Percentiles rank a stretch among this genome's conserved stretches.
Evolutionary conservation across 2,888 invertebrate species (phyloP).

Genomic region (Noctua janthe): DNA sequence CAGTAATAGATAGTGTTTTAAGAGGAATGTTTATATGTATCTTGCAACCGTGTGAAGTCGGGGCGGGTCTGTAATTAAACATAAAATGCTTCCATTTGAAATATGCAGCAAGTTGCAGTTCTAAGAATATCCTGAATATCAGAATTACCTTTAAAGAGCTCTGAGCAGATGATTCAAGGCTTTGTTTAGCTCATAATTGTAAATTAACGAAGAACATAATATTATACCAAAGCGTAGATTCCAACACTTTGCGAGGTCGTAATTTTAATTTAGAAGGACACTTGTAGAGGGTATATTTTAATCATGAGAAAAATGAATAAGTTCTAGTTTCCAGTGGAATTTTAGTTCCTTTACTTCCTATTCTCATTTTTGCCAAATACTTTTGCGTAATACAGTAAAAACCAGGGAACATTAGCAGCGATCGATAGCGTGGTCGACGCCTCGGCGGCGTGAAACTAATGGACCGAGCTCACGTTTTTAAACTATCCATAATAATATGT

Average conservation of each 20-base stretch:
- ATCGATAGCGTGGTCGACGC: constrained; percentile 71
- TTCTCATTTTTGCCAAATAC: constrained; percentile 41
- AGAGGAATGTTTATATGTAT: no score
- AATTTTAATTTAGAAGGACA: background rate
- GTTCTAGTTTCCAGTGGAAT: background rate
- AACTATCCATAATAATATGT: constrained; percentile 62
- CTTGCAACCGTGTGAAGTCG: no score
- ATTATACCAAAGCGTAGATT: background rate
- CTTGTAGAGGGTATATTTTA: background rate
- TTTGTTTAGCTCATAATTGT: background rate
- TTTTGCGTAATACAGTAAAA: constrained; percentile 63
- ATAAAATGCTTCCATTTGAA: background rate
- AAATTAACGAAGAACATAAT: background rate
- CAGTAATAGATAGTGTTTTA: no score
- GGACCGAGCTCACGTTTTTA: constrained; percentile 71
- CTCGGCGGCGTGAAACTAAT: constrained; percentile 73
- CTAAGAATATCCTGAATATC: background rate
- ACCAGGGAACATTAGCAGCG: constrained; percentile 70
- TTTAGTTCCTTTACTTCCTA: background rate
- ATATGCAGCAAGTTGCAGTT: background rate
- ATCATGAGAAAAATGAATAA: background rate
- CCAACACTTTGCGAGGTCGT: background rate
- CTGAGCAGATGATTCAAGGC: background rate
- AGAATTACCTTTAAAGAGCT: background rate
- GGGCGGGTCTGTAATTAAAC: background rate